Base-by-base conservation (phyloP, 2,888 invertebrate species). In the Spatulosminthurus flaviceps region DNA sequence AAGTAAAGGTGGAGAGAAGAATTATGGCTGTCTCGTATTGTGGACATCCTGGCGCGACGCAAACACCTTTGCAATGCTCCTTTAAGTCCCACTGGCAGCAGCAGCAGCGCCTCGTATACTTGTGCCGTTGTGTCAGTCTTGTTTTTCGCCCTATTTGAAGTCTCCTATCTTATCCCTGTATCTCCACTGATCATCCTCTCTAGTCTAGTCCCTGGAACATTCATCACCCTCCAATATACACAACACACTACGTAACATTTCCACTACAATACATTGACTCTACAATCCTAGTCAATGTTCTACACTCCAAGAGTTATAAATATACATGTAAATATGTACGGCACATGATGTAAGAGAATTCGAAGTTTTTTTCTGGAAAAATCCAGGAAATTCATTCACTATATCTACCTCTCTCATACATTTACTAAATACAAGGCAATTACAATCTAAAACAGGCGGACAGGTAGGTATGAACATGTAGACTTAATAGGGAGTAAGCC, bases 1-100 rank as follows among this genome's bases (percentile, higher is more conserved):
- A 78, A 34, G 74, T 81, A 81, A 82, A 81, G 82, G 81, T 82
- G 81, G 80, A 79, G 82, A 83, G 84, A 84, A 80, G 83, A 83
- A 84, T 84, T 81, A 82, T 79, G 79, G 80, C 81, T 83, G 84
- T 84, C 84, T 82, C 77, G 81, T 81, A 79, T 74, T 79, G 82
- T 84, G 84, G 84, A 83, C 84, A 83, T 81, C 75, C 81, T 84
- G 84, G 84, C 84, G 83, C 81, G 82, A 82, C 84, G 80, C 77
- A 82, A 71, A 79, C 81, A 80, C 80, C 80, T 76, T 73, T 77
- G 64, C 28, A 61, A 67, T 76, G 67, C 76, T 76, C 67, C 76
- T 76, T 76, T n/a, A 76, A 76, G 69, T 67, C 69, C 67, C 66
- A 67, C 67, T 34, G 60, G 26, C 76, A 67, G 66, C 67, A 67